Base-by-base conservation (phyloP, 2,113 vertebrate genomes). In the Strix aluco region DNA sequence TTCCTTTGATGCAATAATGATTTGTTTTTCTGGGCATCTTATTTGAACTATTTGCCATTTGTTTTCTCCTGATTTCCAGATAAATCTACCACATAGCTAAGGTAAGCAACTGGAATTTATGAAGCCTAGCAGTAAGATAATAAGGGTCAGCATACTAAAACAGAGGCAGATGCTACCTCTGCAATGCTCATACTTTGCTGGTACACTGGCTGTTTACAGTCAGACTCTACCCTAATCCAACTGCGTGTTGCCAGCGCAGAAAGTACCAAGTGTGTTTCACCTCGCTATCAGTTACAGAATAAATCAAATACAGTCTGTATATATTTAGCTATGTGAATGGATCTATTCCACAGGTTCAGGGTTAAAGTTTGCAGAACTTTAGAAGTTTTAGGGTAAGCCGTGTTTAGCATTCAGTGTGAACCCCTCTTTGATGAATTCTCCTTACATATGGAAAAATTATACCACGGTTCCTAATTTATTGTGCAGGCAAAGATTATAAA, bases 11-110 rank as follows among this genome's bases (percentile, higher is more conserved):
- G 77, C 36, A 92, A 70, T 61, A 78, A 92, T 79, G 44, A 88
- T 93, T 95, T 92, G 70, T 46, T 94, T 92, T 92, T 88, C 77
- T 85, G 65, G 52, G 30, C 61, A 72, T 63, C 61, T 79, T 89
- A 47, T 66, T 65, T 95, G 73, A 94, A 87, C 54, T 89, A 72
- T 29, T 78, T 36, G 36, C 15, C 6, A 1, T 84, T 86, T 84
- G 32, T 87, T 94, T 92, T 65, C 30, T 92, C 22, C 19, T 34
- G 27, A 72, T 95, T 93, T 96, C 58, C 10, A 17, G 57, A 91
- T 79, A 87, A 94, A 95, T 87, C 52, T 67, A 79, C 30, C 30
- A 69, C 52, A 74, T 30, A 81, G 44, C 44, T 92, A 75, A 89
- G 44, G 52, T 79, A 89, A 86, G 52, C 42, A 91, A 38, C 3